Conservation (phyloP, 35 echinoderm and acorn worm genomes). For the Ophiothrix spiculata region DNA sequence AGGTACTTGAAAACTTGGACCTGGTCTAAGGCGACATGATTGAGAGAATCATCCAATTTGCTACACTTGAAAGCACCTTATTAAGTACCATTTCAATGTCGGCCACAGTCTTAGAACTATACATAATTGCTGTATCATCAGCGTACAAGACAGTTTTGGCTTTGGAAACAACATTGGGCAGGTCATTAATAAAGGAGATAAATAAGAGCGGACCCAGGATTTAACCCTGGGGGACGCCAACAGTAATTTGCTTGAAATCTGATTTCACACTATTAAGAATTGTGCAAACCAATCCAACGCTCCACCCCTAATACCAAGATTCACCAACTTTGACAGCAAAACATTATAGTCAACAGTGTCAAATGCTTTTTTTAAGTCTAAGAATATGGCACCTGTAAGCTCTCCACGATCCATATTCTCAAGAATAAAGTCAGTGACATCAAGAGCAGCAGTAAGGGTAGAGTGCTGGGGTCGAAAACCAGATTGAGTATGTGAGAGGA, state of each 20-base stretch:
- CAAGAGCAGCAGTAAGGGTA: too few species aligned
- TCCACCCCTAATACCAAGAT: neutral
- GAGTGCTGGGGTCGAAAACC: too few species aligned
- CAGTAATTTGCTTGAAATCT: neutral
- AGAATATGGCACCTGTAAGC: constrained; percentile 5
- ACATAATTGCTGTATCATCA: constrained; percentile 10
- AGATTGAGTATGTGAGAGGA: constrained; percentile 18
- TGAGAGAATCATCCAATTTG: too few species aligned
- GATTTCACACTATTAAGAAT: neutral
- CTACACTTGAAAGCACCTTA: too few species aligned
- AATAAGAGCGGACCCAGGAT: constrained; percentile 7
- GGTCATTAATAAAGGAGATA: neutral
- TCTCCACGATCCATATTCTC: constrained; percentile 6
- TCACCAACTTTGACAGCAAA: neutral
- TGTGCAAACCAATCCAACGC: constrained; percentile 5
- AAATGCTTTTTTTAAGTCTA: constrained; percentile 30
- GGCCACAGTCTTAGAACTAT: too few species aligned
- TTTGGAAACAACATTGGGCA: neutral
- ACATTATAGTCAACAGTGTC: constrained; percentile 7
- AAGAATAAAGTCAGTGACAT: neutral
- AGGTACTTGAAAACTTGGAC: too few species aligned
- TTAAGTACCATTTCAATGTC: too few species aligned
- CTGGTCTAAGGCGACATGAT: too few species aligned
- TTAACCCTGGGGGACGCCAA: neutral
- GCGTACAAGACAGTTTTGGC: neutral